These are phyloP conservation scores for Patiria miniata DNA, from an alignment of 35 echinoderm and acorn worm species.

Conservation along the genomic window DNA sequence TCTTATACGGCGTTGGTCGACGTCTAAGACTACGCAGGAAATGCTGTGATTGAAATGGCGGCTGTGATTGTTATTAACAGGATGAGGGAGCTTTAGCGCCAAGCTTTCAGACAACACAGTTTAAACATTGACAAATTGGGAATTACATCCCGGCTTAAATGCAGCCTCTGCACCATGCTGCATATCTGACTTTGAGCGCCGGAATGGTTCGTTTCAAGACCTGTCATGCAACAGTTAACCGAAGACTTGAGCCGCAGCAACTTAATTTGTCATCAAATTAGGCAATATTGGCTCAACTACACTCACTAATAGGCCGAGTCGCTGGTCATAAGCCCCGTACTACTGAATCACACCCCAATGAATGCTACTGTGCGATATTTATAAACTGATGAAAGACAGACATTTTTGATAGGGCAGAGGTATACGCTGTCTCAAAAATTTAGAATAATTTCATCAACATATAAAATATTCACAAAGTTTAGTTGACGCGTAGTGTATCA, in stretches of 20 bases:
- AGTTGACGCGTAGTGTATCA: no score
- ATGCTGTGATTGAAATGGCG: conserved; percentile 8
- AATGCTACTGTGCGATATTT: no score
- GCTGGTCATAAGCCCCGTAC: neutral
- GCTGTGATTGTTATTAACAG: conserved; percentile 19
- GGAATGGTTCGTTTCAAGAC: no score
- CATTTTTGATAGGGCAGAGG: no score
- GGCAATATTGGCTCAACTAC: conserved; percentile 27
- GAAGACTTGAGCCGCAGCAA: neutral
- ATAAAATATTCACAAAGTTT: no score
- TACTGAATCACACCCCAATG: conserved; percentile 7
- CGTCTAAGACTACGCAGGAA: neutral
- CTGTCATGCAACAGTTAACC: no score
- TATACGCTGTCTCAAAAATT: no score
- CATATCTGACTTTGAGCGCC: no score
- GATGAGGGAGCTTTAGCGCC: neutral
- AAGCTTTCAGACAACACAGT: neutral
- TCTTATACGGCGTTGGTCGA: no score
- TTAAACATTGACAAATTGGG: conserved; percentile 21
- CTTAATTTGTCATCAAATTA: conserved; percentile 27
- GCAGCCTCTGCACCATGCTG: no score
- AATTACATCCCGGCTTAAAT: neutral
- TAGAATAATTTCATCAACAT: no score
- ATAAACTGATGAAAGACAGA: no score
- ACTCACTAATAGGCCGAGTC: conserved; percentile 1